Base-by-base conservation (phyloP, 2,888 invertebrate species). In the Mimas tiliae region DNA sequence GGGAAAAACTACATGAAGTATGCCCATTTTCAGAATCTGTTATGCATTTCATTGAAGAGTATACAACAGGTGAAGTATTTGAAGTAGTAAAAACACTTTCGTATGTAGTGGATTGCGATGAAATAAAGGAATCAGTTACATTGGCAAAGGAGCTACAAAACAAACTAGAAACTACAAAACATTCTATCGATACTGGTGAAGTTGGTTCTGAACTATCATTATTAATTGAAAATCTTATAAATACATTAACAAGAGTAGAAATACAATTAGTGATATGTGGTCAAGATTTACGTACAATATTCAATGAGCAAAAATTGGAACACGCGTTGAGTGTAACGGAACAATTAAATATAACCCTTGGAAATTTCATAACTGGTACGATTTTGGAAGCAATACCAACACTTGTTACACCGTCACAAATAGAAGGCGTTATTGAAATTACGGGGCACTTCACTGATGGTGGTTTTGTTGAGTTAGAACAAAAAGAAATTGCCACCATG, bases 11-110 rank as follows among this genome's bases (percentile, higher is more conserved):
- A 38, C 58, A 58, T 58, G 21, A 38, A 42, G 64, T 48, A 48
- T 63, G 27, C 55, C 27, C 27, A 67, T 63, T 67, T 67, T 55
- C 67, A 67, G 67, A 55, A 16, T 63, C 16, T 45, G 27, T 67
- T 6, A 33, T 63, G 55, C 52, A 14, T 16, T 53, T 53, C 27
- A 63, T 67, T 6, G 63, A 65, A 50, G 65, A 63, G 48, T 65
- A 65, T 53, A 34, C 62, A 14, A 55, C 48, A 14, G 55, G 42
- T 50, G 63, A 55, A 38, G 48, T 38, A 21, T n/a, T 14, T 19
- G n/a, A 65, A 55, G 19, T 63, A 6, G 33, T 67, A 27, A 48
- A 65, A 58, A 12, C 19, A 9, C 42, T 58, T 6, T 38, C 58
- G 11, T 42, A 58, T 6, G 19, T 58, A 38, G 38, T 38, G 11